Evolutionary conservation across 2,113 vertebrate species (phyloP).

Genomic region (Mellivora capensis): DNA sequence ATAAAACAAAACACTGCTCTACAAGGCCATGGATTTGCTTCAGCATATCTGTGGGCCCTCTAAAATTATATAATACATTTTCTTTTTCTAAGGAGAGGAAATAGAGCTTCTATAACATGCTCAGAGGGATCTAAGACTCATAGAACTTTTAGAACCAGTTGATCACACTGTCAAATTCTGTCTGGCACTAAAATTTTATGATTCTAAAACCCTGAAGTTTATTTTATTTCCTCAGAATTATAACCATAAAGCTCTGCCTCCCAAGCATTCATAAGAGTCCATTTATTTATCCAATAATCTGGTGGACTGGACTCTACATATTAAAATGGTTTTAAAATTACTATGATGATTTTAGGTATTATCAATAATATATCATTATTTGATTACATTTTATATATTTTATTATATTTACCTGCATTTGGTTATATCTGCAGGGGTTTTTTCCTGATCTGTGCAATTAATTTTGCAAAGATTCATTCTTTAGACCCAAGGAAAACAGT

Average conservation of each 20-base stretch:
- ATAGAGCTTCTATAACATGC: background rate
- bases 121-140: background rate
- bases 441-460: background rate
- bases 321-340: background rate
- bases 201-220: background rate
- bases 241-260: background rate
- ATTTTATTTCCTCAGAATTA: conserved; percentile 29
- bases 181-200: background rate
- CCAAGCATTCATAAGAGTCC: background rate
- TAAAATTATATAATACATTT: conserved; percentile 1
- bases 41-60: background rate
- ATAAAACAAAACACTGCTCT: background rate
- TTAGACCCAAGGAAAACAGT: background rate
- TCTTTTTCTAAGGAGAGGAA: background rate
- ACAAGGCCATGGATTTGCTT: background rate
- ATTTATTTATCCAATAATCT: background rate
- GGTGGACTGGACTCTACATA: background rate
- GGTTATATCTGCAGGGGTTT: background rate
- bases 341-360: background rate
- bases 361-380: background rate
- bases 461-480: background rate
- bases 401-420: background rate
- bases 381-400: background rate
- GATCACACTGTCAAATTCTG: background rate
- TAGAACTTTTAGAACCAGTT: background rate